Conservation (phyloP, 2,113 vertebrate species). For the Notiomystis cincta region DNA sequence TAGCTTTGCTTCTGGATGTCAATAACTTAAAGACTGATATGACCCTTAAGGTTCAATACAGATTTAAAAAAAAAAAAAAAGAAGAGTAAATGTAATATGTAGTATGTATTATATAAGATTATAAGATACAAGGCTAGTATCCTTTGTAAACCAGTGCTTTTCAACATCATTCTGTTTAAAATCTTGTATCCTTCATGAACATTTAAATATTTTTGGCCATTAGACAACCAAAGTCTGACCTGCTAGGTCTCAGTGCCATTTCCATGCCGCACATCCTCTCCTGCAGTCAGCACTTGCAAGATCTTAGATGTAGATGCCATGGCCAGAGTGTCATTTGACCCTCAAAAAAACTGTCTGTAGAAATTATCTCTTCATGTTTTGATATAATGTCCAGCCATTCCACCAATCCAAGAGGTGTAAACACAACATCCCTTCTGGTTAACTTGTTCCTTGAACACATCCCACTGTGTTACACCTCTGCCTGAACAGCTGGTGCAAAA, state of each 20-base stretch:
- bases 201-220: not conserved
- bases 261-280: not conserved
- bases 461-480: accelerated
- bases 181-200: not conserved
- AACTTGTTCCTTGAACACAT: not conserved
- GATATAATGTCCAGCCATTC: not conserved
- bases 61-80: not conserved
- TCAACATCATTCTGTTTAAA: not conserved
- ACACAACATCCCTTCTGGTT: not conserved
- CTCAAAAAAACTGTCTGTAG: not conserved
- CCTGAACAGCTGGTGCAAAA: not conserved
- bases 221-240: not conserved
- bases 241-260: not conserved
- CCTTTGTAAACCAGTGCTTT: not conserved
- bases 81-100: not conserved
- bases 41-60: not conserved
- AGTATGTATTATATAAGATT: accelerated
- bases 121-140: not conserved
- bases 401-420: not conserved
- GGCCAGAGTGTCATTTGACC: not conserved
- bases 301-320: not conserved
- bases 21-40: not conserved
- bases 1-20: not conserved
- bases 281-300: not conserved
- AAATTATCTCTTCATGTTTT: not conserved